Percentiles rank a stretch among this genome's conserved stretches.
Evolutionary conservation across 2,888 invertebrate species (phyloP).

Genomic region (Volucella inflata): DNA sequence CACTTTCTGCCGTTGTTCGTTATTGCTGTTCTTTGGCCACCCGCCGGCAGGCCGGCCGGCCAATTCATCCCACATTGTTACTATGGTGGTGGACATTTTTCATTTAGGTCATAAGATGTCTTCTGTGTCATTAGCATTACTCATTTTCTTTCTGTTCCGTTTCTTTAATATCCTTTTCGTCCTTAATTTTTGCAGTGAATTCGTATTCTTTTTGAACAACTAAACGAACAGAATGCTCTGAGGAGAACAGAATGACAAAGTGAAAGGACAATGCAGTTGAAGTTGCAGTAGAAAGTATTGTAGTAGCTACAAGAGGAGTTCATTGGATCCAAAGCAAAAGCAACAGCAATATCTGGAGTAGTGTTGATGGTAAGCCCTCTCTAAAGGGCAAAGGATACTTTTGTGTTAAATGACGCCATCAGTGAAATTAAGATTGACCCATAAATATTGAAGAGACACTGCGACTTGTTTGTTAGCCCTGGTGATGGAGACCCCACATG

Average conservation of each 20-base stretch:
- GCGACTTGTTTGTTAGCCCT: conserved; percentile 10
- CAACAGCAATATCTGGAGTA: background rate
- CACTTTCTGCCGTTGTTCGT: conserved; percentile 19
- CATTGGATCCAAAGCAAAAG: background rate
- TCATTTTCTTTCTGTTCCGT: conserved; percentile 45
- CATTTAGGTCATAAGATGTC: conserved; percentile 70
- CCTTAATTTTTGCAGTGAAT: conserved; percentile 8
- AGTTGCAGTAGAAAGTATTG: conserved; percentile 10
- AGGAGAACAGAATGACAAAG: conserved; percentile 46
- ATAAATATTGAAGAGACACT: conserved; percentile 67
- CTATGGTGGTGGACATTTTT: conserved; percentile 58
- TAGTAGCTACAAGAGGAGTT: background rate
- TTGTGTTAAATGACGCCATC: conserved; percentile 73
- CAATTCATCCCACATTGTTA: background rate
- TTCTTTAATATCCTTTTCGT: background rate
- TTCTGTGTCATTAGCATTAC: conserved; percentile 72
- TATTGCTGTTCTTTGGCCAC: conserved; percentile 1
- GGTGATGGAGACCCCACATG: conserved; percentile 1
- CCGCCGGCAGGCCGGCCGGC: background rate
- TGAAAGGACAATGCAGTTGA: conserved; percentile 67
- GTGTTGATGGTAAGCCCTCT: conserved; percentile 57
- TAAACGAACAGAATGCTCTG: background rate
- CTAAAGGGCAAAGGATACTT: conserved; percentile 39
- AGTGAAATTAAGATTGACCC: conserved; percentile 73
- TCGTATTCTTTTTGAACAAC: conserved; percentile 12